Evolutionary conservation across 2,888 invertebrate species (phyloP).

Genomic region (Drosophila mulleri): DNA sequence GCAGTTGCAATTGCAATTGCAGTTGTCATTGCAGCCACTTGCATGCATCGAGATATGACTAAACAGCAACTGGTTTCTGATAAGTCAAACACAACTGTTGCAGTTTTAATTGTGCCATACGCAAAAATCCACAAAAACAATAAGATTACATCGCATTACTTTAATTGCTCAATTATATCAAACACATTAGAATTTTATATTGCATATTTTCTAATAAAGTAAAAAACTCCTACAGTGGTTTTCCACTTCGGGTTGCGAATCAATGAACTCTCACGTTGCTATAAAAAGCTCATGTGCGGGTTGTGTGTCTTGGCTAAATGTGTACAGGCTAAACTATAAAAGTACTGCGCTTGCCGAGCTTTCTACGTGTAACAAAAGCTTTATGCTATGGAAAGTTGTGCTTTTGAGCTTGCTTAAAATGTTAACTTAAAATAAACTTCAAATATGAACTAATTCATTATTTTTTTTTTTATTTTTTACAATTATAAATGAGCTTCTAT

Average conservation of each 20-base stretch:
- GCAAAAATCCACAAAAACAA: background rate
- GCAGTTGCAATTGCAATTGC: conserved; percentile 22
- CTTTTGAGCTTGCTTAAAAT: background rate
- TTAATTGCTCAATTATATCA: conserved; percentile 12
- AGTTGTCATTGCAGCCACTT: background rate
- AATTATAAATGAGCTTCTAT: no score
- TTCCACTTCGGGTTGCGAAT: background rate
- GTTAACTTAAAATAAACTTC: no score
- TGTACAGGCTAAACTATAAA: conserved; percentile 40
- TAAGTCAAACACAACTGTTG: conserved; percentile 45
- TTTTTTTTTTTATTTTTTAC: no score
- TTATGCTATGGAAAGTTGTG: background rate
- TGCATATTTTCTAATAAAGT: no score
- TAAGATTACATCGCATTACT: background rate
- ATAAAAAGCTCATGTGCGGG: conserved; percentile 13
- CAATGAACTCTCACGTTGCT: background rate
- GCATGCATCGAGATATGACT: conserved; percentile 21
- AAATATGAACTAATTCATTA: no score
- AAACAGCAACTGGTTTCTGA: conserved; percentile 55
- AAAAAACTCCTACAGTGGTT: background rate
- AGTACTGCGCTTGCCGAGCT: background rate
- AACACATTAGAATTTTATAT: no score
- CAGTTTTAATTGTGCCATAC: conserved; percentile 32
- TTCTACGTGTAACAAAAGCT: background rate
- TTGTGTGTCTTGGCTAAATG: conserved; percentile 34